These are phyloP conservation scores for Mythimna lalbum DNA, from an alignment of 2,888 invertebrate genomes.

Conservation along the genomic window DNA sequence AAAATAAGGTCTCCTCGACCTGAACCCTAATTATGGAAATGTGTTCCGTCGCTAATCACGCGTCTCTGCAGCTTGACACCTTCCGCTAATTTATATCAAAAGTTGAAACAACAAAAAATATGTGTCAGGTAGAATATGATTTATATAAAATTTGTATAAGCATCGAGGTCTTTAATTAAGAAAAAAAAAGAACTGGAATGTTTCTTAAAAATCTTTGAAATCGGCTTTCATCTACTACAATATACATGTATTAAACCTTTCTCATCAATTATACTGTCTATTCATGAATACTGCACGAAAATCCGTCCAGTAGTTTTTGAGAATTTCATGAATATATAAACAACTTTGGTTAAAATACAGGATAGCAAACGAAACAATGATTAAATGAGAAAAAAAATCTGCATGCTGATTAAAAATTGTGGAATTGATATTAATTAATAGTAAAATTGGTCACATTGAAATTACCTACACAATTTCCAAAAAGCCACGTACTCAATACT, in stretches of 20 bases:
- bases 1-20: constrained; percentile 65
- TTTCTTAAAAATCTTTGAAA: too few species aligned
- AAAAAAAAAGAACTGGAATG: too few species aligned
- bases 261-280: too few species aligned
- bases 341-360: too few species aligned
- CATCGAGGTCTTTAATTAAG: too few species aligned
- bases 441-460: background rate
- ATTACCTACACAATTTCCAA: background rate
- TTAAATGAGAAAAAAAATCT: constrained; percentile 2
- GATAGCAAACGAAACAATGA: background rate
- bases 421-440: background rate
- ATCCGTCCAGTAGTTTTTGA: too few species aligned
- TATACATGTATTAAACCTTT: too few species aligned
- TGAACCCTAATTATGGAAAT: constrained; percentile 77
- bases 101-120: constrained; percentile 15
- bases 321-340: too few species aligned
- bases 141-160: background rate
- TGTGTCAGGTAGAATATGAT: background rate
- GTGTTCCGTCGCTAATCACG: constrained; percentile 82
- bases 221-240: too few species aligned
- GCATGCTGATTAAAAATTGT: background rate
- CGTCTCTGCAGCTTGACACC: constrained; percentile 81
- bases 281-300: too few species aligned
- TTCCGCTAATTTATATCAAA: constrained; percentile 70
- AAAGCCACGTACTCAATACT: background rate